Conservation (phyloP, 1,140 invertebrate species). For the Rhyacophila brunnea region DNA sequence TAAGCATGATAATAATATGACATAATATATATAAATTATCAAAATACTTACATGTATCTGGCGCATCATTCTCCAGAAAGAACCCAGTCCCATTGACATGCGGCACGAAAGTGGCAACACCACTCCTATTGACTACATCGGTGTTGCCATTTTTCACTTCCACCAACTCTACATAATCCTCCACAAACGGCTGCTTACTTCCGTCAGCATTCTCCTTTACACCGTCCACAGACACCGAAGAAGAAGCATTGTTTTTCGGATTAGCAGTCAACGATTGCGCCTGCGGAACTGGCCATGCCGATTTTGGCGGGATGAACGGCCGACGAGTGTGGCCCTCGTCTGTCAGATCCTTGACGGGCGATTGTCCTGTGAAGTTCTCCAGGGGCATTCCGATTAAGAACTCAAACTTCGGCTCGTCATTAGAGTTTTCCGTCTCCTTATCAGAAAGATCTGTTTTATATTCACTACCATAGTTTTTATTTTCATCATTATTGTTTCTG, state of each 20-base stretch:
- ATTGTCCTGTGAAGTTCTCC: constrained; percentile 24
- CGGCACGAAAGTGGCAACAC: constrained; percentile 5
- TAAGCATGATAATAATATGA: too few relatives aligned
- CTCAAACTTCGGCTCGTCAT: constrained; percentile 25
- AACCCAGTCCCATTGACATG: constrained; percentile 28
- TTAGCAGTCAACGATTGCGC: constrained; percentile 25
- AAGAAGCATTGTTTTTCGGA: constrained; percentile 22
- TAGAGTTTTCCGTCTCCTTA: constrained; percentile 10
- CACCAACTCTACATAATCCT: constrained; percentile 31
- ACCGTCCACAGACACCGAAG: background rate
- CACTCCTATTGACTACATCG: constrained; percentile 16
- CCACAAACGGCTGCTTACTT: constrained; percentile 1
- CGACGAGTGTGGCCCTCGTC: constrained; percentile 17
- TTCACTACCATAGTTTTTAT: constrained; percentile 7
- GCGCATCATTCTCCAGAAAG: constrained; percentile 31
- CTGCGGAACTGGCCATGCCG: constrained; percentile 31
- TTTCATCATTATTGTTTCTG: constrained; percentile 13
- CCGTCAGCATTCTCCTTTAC: background rate
- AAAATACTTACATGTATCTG: constrained; percentile 29
- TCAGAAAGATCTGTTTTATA: constrained; percentile 17
- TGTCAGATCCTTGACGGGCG: constrained; percentile 1
- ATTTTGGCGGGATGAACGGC: constrained; percentile 30
- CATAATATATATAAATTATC: constrained; percentile 1
- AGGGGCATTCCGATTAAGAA: constrained; percentile 26
- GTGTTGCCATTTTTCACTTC: constrained; percentile 17